These are phyloP conservation scores for Drosophila novamexicana DNA, from an alignment of 1,140 invertebrate species.

Conservation along the genomic window DNA sequence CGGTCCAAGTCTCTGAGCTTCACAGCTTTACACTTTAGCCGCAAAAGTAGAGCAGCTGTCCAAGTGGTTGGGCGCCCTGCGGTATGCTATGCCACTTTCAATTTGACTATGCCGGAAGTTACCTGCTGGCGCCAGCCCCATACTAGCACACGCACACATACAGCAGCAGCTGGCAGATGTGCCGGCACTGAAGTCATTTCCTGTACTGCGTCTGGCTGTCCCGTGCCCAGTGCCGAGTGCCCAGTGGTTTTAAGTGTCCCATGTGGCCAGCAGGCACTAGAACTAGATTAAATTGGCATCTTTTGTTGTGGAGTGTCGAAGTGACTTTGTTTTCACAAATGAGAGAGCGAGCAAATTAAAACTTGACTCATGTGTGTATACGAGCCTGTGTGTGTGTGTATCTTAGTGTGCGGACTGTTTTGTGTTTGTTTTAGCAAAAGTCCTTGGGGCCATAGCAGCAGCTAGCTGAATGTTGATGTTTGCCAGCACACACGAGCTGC, in stretches of 20 bases:
- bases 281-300: constrained; percentile 84
- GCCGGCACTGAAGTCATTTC: constrained; percentile 79
- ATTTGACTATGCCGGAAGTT: constrained; percentile 82
- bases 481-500: constrained; percentile 1
- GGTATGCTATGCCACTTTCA: constrained; percentile 66
- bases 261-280: constrained; percentile 73
- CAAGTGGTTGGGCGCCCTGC: constrained; percentile 26
- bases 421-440: constrained; percentile 16
- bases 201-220: constrained; percentile 50
- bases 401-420: background rate
- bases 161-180: constrained; percentile 17
- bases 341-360: constrained; percentile 76
- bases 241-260: constrained; percentile 79
- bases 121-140: constrained; percentile 77
- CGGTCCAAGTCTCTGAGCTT: constrained; percentile 19
- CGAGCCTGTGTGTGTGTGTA: constrained; percentile 10
- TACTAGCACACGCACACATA: constrained; percentile 40
- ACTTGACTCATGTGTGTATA: constrained; percentile 57
- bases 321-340: constrained; percentile 79
- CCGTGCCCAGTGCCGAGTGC: constrained; percentile 12
- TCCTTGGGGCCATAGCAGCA: constrained; percentile 25
- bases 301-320: constrained; percentile 74
- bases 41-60: constrained; percentile 75
- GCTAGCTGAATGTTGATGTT: constrained; percentile 14
- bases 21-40: constrained; percentile 79